Base-by-base conservation (phyloP, 2,888 invertebrate genomes). In the Saturnia pavonia region DNA sequence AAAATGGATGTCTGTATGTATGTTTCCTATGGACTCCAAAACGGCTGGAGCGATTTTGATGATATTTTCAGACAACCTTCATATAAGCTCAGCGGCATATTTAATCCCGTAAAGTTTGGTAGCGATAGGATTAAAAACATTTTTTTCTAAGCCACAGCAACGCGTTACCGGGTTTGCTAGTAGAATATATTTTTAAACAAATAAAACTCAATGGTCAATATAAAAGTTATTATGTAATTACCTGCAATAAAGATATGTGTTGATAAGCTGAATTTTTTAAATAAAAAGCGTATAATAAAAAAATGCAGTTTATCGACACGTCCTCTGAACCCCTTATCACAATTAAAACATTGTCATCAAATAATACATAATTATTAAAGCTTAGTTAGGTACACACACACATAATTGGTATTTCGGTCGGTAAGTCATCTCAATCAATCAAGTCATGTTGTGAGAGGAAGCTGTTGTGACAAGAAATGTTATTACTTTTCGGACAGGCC, bases 381-480 rank as follows among this genome's bases (percentile, higher is more conserved):
- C 75, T 82, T 81, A 77, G 79, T 77, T 83, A 80, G 78, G 76
- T 76, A 80, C 79, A n/a, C n/a, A n/a, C n/a, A n/a, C n/a, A n/a
- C n/a, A 81, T 85, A 86, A 86, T 86, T 86, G 85, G 84, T 83
- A 85, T 83, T 85, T 85, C 82, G 82, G 79, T 80, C 78, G 78
- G 80, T 78, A 81, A 80, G 78, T 88, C 87, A 87, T 87, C 87
- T 85, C 85, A 82, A 87, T 88, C 87, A 88, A 88, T 88, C 88
- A 88, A 84, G 81, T 78, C 75, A 77, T 78, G 78, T 80, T 73
- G 76, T 72, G 77, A 78, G 79, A 77, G 79, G 75, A 74, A 67
- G 54, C 42, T 77, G 67, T 68, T 71, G 76, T 74, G 71, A 14
- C 80, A 65, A 73, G 70, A 43, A 14, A n/a, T 48, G 65, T 57